A percentile compares a stretch with the other conserved stretches of the same genome.
phyloP scores from a whole-genome alignment of 2,113 vertebrate species.

The Lethenteron camtschaticum region DNA sequence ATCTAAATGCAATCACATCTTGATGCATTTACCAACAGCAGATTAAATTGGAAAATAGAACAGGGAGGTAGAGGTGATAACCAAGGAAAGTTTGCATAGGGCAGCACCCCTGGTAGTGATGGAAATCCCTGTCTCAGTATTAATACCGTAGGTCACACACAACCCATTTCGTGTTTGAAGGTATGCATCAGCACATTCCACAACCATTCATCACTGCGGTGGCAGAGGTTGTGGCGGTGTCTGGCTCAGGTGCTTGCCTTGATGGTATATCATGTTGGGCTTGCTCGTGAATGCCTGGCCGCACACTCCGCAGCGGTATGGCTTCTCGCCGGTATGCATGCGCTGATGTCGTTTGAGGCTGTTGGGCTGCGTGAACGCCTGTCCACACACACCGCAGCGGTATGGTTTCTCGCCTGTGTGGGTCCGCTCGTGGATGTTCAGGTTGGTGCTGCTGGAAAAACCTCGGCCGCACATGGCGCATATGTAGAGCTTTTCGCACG shows the following conservation, averaged over 20 bases:
- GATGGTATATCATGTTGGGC: slow-evolving; percentile 87
- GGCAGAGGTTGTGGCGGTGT: background rate
- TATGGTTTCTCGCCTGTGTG: slow-evolving; percentile 2
- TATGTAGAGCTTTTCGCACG: background rate
- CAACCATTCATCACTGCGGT: background rate
- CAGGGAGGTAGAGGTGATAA: too few species aligned
- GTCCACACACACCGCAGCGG: background rate
- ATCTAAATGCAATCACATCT: too few species aligned
- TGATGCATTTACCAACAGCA: too few species aligned
- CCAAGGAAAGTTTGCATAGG: too few species aligned
- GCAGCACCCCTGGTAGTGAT: too few species aligned
- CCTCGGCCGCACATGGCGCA: background rate
- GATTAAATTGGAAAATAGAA: too few species aligned
- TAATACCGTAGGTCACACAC: too few species aligned
- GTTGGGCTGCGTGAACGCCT: background rate
- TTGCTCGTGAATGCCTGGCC: slow-evolving; percentile 87
- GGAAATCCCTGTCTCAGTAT: too few species aligned
- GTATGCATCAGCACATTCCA: slow-evolving; percentile 24
- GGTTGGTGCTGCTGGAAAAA: background rate
- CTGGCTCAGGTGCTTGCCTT: slow-evolving; percentile 44
- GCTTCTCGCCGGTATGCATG: slow-evolving; percentile 82
- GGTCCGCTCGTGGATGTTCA: slow-evolving; percentile 3
- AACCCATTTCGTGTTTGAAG: background rate
- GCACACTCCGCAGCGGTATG: slow-evolving; percentile 82
- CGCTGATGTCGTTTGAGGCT: slow-evolving; percentile 97